Base-by-base conservation (phyloP, 2,888 invertebrate species). In the Papilio protenor region DNA sequence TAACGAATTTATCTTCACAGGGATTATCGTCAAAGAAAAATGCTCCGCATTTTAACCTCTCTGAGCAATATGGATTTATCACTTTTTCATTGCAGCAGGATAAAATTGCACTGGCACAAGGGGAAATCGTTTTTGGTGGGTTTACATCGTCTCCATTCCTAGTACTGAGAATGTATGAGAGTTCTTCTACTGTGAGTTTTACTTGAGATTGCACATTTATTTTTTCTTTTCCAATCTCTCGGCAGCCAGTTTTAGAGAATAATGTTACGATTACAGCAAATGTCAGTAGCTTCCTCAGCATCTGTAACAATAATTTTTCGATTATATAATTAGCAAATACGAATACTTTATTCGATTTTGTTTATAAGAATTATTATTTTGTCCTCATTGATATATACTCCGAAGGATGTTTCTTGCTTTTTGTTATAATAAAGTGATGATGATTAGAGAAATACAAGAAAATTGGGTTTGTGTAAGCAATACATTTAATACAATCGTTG, bases 21-120 rank as follows among this genome's bases (percentile, higher is more conserved):
- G 97, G 97, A 85, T 96, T 96, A 79, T 95, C 96, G 81, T 96
- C 97, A 95, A 97, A 97, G 90, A 97, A 97, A 74, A 96, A 95
- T 0, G 97, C 97, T 0, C 96, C 95, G 86, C 98, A 98, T 11
- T 96, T 96, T 76, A 96, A 90, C 12, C 95, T 91, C 88, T 97
- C 97, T 80, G 98, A 98, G 87, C 98, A 98, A 3, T 94, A 89
- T 73, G 96, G 90, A 18, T 92, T 88, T 79, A 90, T 91, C n/a
- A 90, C 90, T 45, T 88, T 87, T 0, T 91, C 89, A 1, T 96
- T 92, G 85, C 98, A 98, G 85, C 98, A 98, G 2, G 96, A 96
- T 10, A 97, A 91, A 73, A 97, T 96, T 0, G 97, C 97, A 96
- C 97, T 96, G 0, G 97, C 96, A 84, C 98, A 98, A 1, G 95